These are phyloP conservation scores for Lochmaea crataegi DNA, from an alignment of 2,888 invertebrate species.

Conservation along the genomic window DNA sequence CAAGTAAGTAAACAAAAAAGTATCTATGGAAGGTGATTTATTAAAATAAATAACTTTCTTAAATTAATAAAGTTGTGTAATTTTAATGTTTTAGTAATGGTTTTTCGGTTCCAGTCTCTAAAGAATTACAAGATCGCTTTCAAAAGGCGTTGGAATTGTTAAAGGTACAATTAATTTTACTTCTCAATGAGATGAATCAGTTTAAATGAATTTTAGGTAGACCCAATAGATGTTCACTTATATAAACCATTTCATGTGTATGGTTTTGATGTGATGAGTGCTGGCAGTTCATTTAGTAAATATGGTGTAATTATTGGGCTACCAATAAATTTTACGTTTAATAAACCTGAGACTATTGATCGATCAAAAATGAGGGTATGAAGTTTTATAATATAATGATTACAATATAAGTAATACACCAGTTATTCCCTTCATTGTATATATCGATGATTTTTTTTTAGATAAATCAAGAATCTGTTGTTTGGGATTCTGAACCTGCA, in stretches of 20 bases:
- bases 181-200: not conserved
- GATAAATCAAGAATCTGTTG: constrained; percentile 73
- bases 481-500: constrained; percentile 75
- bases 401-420: not conserved
- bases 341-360: constrained; percentile 69
- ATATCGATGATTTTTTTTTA: constrained; percentile 54
- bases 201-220: constrained; percentile 58
- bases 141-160: constrained; percentile 72
- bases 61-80: not conserved
- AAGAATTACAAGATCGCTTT: constrained; percentile 67
- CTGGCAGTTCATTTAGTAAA: constrained; percentile 68
- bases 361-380: constrained; percentile 69
- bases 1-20: constrained; percentile 65
- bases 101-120: constrained; percentile 68
- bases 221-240: constrained; percentile 65
- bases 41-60: constrained; percentile 7
- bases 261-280: constrained; percentile 80
- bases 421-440: not conserved
- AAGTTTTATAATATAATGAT: not conserved
- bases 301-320: constrained; percentile 79
- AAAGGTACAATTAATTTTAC: constrained; percentile 55
- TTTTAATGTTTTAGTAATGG: constrained; percentile 69
- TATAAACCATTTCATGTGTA: constrained; percentile 76
- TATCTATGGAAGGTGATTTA: constrained; percentile 22
- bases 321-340: constrained; percentile 77